phyloP scores from a whole-genome alignment of 2,113 vertebrate species.

The Mystacornis crossleyi region DNA sequence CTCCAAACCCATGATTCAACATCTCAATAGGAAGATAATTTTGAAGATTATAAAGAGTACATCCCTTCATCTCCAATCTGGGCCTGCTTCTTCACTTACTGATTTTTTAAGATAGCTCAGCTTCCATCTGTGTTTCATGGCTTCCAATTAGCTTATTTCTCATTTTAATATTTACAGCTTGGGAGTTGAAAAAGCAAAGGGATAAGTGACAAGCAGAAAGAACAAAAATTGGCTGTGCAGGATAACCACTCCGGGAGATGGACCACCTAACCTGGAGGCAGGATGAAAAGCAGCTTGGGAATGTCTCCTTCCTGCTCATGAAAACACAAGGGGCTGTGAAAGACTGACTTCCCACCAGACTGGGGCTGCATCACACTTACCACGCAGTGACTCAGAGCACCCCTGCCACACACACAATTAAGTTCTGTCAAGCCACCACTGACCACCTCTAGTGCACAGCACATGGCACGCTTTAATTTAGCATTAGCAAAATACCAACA shows the following conservation, averaged over 20 bases:
- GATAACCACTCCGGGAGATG: neutral
- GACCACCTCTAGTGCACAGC: neutral
- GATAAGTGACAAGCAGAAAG: neutral
- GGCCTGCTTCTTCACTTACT: neutral
- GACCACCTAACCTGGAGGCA: neutral
- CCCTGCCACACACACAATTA: slow-evolving; percentile 5
- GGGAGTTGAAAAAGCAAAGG: neutral
- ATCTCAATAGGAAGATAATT: neutral
- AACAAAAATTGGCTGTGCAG: neutral
- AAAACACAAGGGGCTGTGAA: neutral
- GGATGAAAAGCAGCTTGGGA: neutral
- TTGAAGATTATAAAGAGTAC: neutral
- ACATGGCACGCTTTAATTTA: neutral
- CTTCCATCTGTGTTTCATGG: neutral
- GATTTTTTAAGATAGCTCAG: neutral
- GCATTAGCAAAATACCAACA: slow-evolving; percentile 22
- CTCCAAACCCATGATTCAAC: neutral
- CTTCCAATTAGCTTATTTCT: neutral
- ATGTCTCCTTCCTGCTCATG: neutral
- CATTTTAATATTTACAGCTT: neutral
- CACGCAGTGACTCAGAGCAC: neutral
- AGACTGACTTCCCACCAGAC: neutral
- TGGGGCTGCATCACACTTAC: neutral
- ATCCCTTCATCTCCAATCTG: neutral
- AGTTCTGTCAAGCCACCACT: slow-evolving; percentile 16